A percentile compares a stretch with the other conserved stretches of the same genome.
phyloP scores from a whole-genome alignment of 1,140 invertebrate genomes.

The Cydia fagiglandana region DNA sequence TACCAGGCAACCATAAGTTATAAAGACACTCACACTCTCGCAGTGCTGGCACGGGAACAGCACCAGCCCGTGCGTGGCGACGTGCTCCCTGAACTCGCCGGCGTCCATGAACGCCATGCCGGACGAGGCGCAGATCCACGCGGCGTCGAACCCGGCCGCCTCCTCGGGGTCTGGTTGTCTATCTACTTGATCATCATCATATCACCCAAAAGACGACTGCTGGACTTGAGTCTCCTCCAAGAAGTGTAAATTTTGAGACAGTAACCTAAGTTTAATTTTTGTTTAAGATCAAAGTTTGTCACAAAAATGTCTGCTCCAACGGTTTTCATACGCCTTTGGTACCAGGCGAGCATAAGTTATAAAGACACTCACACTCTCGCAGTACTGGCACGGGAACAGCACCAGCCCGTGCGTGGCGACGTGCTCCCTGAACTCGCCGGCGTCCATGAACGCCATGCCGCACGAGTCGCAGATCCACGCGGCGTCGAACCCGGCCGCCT shows the following conservation, averaged over 20 bases:
- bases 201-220: no score
- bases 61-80: conserved; percentile 50
- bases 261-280: no score
- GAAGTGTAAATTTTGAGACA: no score
- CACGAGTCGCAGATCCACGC: conserved; percentile 63
- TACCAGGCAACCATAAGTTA: not conserved
- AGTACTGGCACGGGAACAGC: conserved; percentile 60
- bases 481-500: not conserved
- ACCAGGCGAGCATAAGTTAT: not conserved
- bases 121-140: conserved; percentile 62
- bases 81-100: conserved; percentile 51
- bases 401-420: conserved; percentile 51
- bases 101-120: conserved; percentile 49
- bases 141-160: not conserved
- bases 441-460: conserved; percentile 48
- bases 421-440: conserved; percentile 52
- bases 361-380: conserved; percentile 50
- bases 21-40: conserved; percentile 44
- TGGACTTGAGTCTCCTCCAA: no score
- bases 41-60: conserved; percentile 61
- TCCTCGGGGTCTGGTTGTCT: not conserved
- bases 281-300: no score
- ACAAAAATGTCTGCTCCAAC: no score
- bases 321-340: no score
- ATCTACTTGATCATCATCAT: no score